Evolutionary conservation across 2,888 invertebrate species (phyloP).

Genomic region (Eurytoma adleriae): DNA sequence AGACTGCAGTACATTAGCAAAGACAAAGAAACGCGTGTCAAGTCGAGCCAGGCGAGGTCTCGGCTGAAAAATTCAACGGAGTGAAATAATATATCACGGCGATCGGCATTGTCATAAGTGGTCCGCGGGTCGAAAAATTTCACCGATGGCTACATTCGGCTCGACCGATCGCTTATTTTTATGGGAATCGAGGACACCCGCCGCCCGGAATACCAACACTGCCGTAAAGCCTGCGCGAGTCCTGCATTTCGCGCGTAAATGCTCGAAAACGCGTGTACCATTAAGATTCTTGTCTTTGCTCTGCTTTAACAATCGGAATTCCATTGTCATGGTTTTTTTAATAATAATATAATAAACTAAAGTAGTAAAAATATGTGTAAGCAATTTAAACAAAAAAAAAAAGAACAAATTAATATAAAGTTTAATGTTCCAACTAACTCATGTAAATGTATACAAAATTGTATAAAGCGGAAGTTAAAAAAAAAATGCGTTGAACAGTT

Average conservation of each 20-base stretch:
- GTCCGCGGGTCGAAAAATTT: constrained; percentile 46
- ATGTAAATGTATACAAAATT: neutral
- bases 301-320: too few species aligned
- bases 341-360: too few species aligned
- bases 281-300: too few species aligned
- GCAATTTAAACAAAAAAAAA: neutral
- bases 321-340: too few species aligned
- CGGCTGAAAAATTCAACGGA: neutral
- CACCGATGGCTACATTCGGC: constrained; percentile 53
- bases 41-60: neutral
- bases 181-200: constrained; percentile 56
- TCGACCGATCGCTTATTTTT: constrained; percentile 50
- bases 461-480: neutral
- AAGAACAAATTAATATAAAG: neutral
- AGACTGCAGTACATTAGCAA: neutral
- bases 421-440: too few species aligned
- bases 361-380: neutral
- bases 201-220: constrained; percentile 42
- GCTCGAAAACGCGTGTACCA: neutral
- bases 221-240: neutral
- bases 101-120: constrained; percentile 28
- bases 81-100: constrained; percentile 40
- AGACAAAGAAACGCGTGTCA: neutral
- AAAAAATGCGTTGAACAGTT: neutral
- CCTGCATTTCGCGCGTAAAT: neutral